Conservation (phyloP, 2,113 vertebrate species). For the Gymnobelideus leadbeateri region DNA sequence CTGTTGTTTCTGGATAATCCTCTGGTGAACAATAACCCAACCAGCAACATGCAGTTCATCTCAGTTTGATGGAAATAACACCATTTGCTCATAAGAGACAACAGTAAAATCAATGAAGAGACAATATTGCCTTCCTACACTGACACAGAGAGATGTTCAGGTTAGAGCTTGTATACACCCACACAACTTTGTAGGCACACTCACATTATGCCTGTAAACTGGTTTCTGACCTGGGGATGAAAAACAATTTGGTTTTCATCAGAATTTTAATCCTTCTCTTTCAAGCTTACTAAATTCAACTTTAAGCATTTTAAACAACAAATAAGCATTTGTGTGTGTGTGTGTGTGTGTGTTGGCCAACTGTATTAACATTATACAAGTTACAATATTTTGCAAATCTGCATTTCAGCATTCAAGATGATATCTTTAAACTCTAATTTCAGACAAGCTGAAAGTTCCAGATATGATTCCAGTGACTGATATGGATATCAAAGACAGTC, state of each 20-base stretch:
- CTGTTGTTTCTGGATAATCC: constrained; percentile 75
- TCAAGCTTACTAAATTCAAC: constrained; percentile 64
- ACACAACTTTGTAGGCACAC: constrained; percentile 57
- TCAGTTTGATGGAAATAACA: constrained; percentile 62
- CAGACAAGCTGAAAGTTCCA: constrained; percentile 10
- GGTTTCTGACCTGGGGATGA: constrained; percentile 59
- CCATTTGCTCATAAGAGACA: constrained; percentile 72
- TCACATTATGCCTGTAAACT: constrained; percentile 65
- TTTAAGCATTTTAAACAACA: constrained; percentile 39
- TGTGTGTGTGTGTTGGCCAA: constrained; percentile 6
- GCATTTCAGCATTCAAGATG: constrained; percentile 42
- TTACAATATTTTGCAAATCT: constrained; percentile 34
- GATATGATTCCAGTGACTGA: constrained; percentile 50
- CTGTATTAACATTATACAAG: background rate
- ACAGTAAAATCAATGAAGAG: constrained; percentile 72
- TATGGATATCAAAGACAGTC: constrained; percentile 56
- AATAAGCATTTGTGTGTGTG: background rate
- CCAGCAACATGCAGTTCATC: constrained; percentile 65
- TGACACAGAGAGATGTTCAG: constrained; percentile 71
- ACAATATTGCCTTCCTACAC: constrained; percentile 69
- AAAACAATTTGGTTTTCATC: constrained; percentile 63
- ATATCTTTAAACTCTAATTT: constrained; percentile 35
- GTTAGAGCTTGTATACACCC: constrained; percentile 72
- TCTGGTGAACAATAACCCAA: constrained; percentile 72
- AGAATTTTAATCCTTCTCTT: constrained; percentile 25